Evolutionary conservation across 2,113 vertebrate genomes (phyloP).

Genomic region (Actenoides hombroni): DNA sequence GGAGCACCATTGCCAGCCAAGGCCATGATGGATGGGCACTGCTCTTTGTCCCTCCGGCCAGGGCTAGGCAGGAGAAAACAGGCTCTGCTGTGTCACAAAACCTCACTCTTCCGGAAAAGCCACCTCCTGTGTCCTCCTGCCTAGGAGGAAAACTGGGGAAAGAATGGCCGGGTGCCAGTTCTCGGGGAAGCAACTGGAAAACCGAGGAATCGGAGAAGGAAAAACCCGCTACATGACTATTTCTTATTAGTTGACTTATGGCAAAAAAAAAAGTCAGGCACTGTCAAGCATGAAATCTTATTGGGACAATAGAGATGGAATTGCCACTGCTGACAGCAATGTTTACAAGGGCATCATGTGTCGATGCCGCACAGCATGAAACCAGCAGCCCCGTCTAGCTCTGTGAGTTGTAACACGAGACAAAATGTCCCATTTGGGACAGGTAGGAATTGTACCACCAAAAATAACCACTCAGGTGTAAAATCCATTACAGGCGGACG

Average conservation of each 20-base stretch:
- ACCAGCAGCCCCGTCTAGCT: slow-evolving; percentile 13
- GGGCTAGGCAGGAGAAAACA: neutral
- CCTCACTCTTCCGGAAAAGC: neutral
- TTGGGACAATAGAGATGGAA: slow-evolving; percentile 59
- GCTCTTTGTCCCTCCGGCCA: fast-evolving
- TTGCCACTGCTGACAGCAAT: slow-evolving; percentile 55
- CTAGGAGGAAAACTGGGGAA: neutral
- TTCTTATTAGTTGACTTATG: neutral
- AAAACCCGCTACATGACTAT: neutral
- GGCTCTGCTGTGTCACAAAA: neutral
- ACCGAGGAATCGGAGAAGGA: neutral
- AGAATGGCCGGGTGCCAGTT: neutral
- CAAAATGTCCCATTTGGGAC: slow-evolving; percentile 39
- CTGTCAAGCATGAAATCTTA: slow-evolving; percentile 53
- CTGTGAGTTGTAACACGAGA: slow-evolving; percentile 8
- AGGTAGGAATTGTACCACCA: neutral
- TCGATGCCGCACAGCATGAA: slow-evolving; percentile 19
- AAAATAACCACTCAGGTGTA: slow-evolving; percentile 21
- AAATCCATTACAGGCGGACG: neutral
- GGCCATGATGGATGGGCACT: neutral
- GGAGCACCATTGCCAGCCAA: neutral
- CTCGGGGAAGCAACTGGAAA: neutral
- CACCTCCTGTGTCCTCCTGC: neutral
- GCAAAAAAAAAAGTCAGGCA: neutral
- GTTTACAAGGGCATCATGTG: slow-evolving; percentile 39